Percentiles rank a stretch among this genome's conserved stretches.
phyloP scores from a whole-genome alignment of 2,797 vertebrate species.

The Crax fasciolata region DNA sequence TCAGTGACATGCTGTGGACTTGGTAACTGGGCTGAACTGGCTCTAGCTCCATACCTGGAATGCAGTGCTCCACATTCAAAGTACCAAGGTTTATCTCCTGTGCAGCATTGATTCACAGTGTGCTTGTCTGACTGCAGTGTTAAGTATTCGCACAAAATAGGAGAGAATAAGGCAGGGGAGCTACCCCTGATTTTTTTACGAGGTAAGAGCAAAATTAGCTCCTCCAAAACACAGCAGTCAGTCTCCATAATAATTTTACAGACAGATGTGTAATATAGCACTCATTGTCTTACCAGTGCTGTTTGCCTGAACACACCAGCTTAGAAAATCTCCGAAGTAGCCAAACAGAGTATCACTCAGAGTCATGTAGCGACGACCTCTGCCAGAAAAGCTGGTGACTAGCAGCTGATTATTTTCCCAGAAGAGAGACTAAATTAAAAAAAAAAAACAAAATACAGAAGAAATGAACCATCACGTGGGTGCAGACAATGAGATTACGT shows the following conservation, averaged over 20 bases:
- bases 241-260: neutral
- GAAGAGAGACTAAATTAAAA: conserved; percentile 80
- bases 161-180: neutral
- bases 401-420: conserved; percentile 85
- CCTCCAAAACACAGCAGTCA: neutral
- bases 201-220: neutral
- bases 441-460: neutral
- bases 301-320: conserved; percentile 80
- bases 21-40: neutral
- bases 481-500: neutral
- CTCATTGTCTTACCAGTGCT: conserved; percentile 72
- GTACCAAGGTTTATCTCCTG: neutral
- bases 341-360: conserved; percentile 78
- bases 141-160: neutral
- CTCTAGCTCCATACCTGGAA: neutral
- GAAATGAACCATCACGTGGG: neutral
- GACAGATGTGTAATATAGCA: neutral
- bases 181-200: neutral
- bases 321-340: conserved; percentile 73
- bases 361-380: conserved; percentile 72
- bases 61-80: neutral
- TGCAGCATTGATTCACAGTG: neutral
- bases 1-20: neutral
- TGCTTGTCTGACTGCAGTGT: neutral
- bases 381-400: conserved; percentile 72